A percentile compares a stretch with the other conserved stretches of the same genome.
These are phyloP conservation scores for Ondatra zibethicus DNA, from an alignment of 2,113 vertebrate genomes.

Conservation along the genomic window DNA sequence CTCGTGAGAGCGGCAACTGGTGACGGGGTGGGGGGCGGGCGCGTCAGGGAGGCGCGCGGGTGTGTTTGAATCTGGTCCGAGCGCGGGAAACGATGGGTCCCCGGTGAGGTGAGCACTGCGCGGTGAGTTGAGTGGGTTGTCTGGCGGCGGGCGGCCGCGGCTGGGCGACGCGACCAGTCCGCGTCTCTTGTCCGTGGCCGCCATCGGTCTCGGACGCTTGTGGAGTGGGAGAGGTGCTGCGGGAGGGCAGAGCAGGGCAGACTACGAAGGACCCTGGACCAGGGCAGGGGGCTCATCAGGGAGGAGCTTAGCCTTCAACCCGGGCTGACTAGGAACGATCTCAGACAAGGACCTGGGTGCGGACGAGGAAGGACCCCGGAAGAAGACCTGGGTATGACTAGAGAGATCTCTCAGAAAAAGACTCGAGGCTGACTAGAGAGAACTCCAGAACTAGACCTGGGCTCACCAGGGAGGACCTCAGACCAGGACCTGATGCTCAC, in stretches of 20 bases:
- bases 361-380: background rate
- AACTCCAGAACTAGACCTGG: too few species aligned
- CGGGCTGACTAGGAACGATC: too few species aligned
- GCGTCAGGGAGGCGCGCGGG: slow-evolving; percentile 70
- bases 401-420: background rate
- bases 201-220: too few species aligned
- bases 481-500: background rate
- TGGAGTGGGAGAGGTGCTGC: background rate
- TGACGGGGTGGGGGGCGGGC: background rate
- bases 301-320: background rate
- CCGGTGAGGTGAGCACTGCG: background rate
- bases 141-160: background rate
- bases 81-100: slow-evolving; percentile 54
- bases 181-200: background rate
- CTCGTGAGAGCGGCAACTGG: background rate
- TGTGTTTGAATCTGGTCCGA: slow-evolving; percentile 81
- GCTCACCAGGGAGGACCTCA: background rate
- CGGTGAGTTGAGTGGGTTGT: too few species aligned
- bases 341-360: background rate
- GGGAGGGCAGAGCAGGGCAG: background rate
- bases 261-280: background rate
- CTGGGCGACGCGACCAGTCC: too few species aligned
- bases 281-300: background rate
- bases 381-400: background rate
- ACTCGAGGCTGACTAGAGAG: too few species aligned